Percentiles rank a stretch among this genome's conserved stretches.
Conservation (phyloP, 2,113 vertebrate species). For the Onychostruthus taczanowskii region DNA sequence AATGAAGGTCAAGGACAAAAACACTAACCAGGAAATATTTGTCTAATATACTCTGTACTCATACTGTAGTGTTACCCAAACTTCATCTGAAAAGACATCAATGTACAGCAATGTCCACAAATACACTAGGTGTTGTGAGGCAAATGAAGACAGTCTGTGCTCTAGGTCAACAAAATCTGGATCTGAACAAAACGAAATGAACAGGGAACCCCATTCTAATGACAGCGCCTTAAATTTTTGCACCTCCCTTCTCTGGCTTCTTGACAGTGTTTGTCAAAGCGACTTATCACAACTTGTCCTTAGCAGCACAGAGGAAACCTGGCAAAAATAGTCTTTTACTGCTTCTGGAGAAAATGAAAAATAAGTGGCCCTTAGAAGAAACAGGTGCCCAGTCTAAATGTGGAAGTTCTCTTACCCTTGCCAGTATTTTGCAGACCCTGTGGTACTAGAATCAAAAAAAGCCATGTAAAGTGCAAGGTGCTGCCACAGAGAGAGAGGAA, state of each 20-base stretch:
- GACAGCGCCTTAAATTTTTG: not conserved
- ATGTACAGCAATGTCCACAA: not conserved
- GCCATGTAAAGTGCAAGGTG: not conserved
- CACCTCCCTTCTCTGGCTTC: not conserved
- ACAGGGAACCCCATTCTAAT: not conserved
- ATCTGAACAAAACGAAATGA: not conserved
- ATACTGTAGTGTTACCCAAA: not conserved
- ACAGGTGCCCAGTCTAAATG: too few relatives aligned
- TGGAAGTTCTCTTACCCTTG: not conserved
- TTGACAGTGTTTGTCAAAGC: not conserved
- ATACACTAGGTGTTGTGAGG: not conserved
- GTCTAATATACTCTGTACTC: not conserved
- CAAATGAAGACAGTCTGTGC: not conserved
- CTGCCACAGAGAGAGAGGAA: not conserved
- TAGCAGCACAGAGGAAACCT: not conserved
- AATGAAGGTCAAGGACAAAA: not conserved
- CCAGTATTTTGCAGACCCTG: not conserved
- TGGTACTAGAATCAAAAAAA: not conserved
- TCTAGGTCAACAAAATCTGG: not conserved
- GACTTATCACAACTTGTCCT: not conserved
- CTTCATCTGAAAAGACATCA: not conserved
- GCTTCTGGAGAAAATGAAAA: not conserved
- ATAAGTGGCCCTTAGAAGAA: not conserved
- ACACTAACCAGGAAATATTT: not conserved
- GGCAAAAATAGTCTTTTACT: not conserved